phyloP scores from a whole-genome alignment of 2,888 invertebrate genomes.

The Archaeoteleia sp. region DNA sequence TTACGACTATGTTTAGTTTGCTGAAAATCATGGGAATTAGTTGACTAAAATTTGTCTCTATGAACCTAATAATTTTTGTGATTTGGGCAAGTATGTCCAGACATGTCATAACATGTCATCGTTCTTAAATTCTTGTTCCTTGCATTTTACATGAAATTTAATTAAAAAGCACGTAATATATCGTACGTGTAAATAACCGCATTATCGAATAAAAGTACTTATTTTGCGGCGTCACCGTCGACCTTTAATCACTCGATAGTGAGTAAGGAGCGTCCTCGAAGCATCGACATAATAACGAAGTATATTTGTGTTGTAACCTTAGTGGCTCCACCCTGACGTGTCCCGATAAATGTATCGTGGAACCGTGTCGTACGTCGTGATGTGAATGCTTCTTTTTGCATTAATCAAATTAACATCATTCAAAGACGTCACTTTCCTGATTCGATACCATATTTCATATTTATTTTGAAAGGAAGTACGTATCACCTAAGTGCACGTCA shows the following conservation, averaged over 20 bases:
- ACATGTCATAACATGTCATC: too few species aligned
- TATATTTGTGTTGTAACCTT: constrained; percentile 46
- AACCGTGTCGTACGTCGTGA: constrained; percentile 13
- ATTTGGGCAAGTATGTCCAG: too few species aligned
- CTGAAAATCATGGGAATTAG: too few species aligned
- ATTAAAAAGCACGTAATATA: neutral
- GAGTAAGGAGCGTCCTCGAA: constrained; percentile 41
- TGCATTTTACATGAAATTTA: too few species aligned
- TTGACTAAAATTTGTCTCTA: too few species aligned
- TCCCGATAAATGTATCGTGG: constrained; percentile 1
- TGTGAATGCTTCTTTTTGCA: constrained; percentile 6
- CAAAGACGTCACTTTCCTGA: constrained; percentile 21
- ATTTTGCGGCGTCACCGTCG: constrained; percentile 1
- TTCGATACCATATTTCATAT: constrained; percentile 20
- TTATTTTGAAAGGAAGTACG: neutral
- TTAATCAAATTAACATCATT: constrained; percentile 47
- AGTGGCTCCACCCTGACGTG: constrained; percentile 39
- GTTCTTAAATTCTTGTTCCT: too few species aligned
- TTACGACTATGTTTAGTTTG: too few species aligned
- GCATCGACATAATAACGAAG: constrained; percentile 34
- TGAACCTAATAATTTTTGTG: too few species aligned
- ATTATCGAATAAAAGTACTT: constrained; percentile 1
- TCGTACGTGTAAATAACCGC: constrained; percentile 1
- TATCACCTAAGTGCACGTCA: too few species aligned
- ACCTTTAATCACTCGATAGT: constrained; percentile 35